Evolutionary conservation across 2,113 vertebrate genomes (phyloP), one percentile per base, ranked within the genome.

Genomic region (Herpetotheres cachinnans): DNA sequence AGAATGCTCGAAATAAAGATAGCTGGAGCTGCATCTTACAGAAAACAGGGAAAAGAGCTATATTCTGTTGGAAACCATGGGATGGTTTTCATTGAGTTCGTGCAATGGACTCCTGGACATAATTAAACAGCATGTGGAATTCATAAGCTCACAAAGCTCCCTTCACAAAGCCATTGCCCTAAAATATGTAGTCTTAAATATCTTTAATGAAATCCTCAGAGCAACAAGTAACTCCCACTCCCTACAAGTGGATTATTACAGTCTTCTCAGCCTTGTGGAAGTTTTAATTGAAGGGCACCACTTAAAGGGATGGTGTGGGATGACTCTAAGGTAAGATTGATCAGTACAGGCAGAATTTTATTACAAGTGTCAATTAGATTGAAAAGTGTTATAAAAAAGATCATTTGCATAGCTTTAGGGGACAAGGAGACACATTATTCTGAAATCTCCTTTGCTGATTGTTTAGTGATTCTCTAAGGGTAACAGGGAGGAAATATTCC

Each of bases 321-420:
- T 93, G 94, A 96, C 84, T 97, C 93, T 80, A 91, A 96, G 94
- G 86, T 92, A 95, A 90, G 92, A 97, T 93, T 96, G 91, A 97
- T 96, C 94, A 92, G 85, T 89, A 96, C 93, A 96, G 86, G 91
- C 80, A 83, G 91, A 93, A 87, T 96, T 98, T 97, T 97, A 97
- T 84, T 96, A 92, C 96, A 97, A 97, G 94, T 84, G 92, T 98
- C 97, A 97, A 92, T 97, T 98, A 97, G 89, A 94, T 91, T 96
- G 93, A 97, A 97, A 97, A 97, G 90, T 92, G 94, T 96, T 97
- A 93, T 94, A 78, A 94, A 97, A 98, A 97, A 98, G 91, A 89
- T 82, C 93, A 95, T 97, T 96, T 97, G 89, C 93, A 89, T 89
- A 96, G 93, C 92, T 97, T 77, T 90, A 93, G 95, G 97, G 67